phyloP scores from a whole-genome alignment of 2,888 invertebrate genomes.

The Hydrotaea diabolus region DNA sequence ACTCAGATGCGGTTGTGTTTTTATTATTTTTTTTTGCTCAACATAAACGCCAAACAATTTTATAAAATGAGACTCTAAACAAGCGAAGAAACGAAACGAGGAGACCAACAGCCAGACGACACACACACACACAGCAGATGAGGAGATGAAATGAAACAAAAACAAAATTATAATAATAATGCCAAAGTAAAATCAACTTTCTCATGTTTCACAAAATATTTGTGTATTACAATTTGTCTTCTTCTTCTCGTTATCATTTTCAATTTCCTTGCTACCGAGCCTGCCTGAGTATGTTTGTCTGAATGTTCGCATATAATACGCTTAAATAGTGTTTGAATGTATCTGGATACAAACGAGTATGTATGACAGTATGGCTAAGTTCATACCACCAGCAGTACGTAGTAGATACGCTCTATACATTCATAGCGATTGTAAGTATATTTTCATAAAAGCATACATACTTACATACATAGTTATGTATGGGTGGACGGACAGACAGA shows the following conservation, averaged over 20 bases:
- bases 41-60: not conserved
- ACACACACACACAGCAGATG: no score
- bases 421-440: not conserved
- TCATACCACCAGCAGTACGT: not conserved
- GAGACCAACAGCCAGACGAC: not conserved
- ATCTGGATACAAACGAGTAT: not conserved
- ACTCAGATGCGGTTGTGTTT: constrained; percentile 4
- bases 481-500: not conserved
- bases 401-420: no score
- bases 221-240: constrained; percentile 38
- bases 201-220: constrained; percentile 17
- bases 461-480: constrained; percentile 16
- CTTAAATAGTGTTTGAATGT: not conserved
- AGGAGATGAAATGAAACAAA: not conserved
- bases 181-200: constrained; percentile 36
- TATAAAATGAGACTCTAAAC: not conserved
- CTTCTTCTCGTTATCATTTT: constrained; percentile 47
- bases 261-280: constrained; percentile 51
- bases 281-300: no score
- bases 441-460: constrained; percentile 1
- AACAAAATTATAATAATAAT: not conserved
- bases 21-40: not conserved
- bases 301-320: no score
- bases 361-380: not conserved
- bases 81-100: not conserved